These are phyloP conservation scores for Eupithecia abbreviata DNA, from an alignment of 2,888 invertebrate species.

Conservation along the genomic window DNA sequence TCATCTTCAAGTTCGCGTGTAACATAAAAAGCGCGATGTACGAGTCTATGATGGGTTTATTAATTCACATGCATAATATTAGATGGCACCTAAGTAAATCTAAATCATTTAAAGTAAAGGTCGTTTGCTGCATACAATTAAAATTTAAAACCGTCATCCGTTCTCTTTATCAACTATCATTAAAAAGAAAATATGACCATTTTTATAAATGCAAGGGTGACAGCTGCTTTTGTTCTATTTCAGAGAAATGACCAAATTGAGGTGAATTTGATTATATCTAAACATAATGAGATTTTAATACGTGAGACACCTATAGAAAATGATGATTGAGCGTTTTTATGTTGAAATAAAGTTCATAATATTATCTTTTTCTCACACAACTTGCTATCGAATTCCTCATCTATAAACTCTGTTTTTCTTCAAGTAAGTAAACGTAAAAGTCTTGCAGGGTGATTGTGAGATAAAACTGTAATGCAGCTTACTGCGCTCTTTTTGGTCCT, in stretches of 20 bases:
- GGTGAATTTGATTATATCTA: slow-evolving; percentile 47
- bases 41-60: too few relatives aligned
- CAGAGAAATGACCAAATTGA: slow-evolving; percentile 50
- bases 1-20: too few relatives aligned
- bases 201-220: slow-evolving; percentile 45
- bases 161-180: background rate
- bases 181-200: background rate
- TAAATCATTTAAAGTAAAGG: too few relatives aligned
- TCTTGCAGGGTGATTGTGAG: slow-evolving; percentile 61
- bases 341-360: background rate
- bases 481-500: slow-evolving; percentile 38
- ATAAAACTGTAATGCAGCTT: slow-evolving; percentile 65
- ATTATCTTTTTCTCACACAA: background rate
- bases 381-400: background rate
- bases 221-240: slow-evolving; percentile 52
- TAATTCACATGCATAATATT: too few relatives aligned
- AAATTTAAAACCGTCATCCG: background rate
- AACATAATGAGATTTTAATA: slow-evolving; percentile 59
- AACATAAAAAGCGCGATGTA: too few relatives aligned
- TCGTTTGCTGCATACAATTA: background rate
- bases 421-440: slow-evolving; percentile 67
- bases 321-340: slow-evolving; percentile 39
- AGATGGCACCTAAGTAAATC: too few relatives aligned
- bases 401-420: slow-evolving; percentile 57
- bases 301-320: slow-evolving; percentile 50